A percentile compares a stretch with the other conserved stretches of the same genome.
phyloP scores from a whole-genome alignment of 1,140 invertebrate species.

The Lepidurus apus region DNA sequence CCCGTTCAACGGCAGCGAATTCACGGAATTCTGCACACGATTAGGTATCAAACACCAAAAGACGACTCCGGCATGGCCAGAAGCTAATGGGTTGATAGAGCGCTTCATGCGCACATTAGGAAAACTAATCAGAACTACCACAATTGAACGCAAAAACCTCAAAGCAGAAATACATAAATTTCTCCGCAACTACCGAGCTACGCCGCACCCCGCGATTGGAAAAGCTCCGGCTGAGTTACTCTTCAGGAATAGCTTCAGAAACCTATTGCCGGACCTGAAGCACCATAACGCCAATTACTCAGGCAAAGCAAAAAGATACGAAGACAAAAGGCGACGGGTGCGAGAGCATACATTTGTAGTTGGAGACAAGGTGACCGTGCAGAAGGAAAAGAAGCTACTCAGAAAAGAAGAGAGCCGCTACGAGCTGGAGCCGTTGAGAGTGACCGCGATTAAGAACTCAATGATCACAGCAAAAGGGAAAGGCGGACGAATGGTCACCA shows the following conservation, averaged over 20 bases:
- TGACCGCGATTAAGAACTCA: background rate
- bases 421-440: slow-evolving; percentile 11
- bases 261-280: background rate
- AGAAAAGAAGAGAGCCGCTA: slow-evolving; percentile 17
- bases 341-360: background rate
- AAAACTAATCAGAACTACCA: slow-evolving; percentile 17
- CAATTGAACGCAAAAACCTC: background rate
- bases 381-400: background rate
- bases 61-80: slow-evolving; percentile 25
- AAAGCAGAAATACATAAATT: slow-evolving; percentile 12
- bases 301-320: background rate
- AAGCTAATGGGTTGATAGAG: slow-evolving; percentile 29
- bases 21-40: background rate
- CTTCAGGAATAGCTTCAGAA: background rate
- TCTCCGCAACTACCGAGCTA: background rate
- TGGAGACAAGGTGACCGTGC: background rate
- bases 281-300: background rate
- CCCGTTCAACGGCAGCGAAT: slow-evolving; percentile 23
- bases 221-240: background rate
- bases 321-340: background rate
- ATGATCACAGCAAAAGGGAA: background rate
- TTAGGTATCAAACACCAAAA: slow-evolving; percentile 13
- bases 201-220: background rate
- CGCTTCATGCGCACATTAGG: slow-evolving; percentile 25
- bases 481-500: background rate